Base-by-base conservation (phyloP, 30 jellyfish, hydroid and myxozoan species). In the Pelagia noctiluca region DNA sequence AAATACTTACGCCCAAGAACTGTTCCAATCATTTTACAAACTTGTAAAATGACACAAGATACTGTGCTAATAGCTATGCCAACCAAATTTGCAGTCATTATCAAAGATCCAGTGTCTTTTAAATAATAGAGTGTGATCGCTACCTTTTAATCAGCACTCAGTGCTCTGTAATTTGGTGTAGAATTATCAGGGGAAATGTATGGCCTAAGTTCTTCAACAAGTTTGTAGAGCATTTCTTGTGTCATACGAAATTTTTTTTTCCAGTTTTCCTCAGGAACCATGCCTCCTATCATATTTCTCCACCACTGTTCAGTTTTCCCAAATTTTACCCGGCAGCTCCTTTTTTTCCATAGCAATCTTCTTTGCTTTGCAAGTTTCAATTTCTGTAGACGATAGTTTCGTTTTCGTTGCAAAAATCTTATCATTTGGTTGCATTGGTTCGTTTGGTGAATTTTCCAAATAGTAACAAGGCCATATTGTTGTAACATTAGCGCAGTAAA, bases 61-160 rank as follows among this genome's bases (percentile, higher is more conserved):
- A 86, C 96, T 4, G 92, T 87, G 46, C 71, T 1, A 21, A 31
- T 46, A 1, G 96, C 91, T 7, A 74, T 57, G 21, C 96, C 95
- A 57, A 84, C 73, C 21, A 48, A 47, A 36, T 73, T 74, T 3
- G 90, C 90, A 12, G 90, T 36, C 90, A 73, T 54, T 8, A 7
- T 33, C 29, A 28, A 32, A 21, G 90, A 84, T 23, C 95, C 90
- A 50, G 90, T 71, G 61, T 74, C 90, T 63, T 85, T 85, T 22
- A 85, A 46, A 48, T 85, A 74, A 65, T 73, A 76, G 10, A 85
- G 85, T 52, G 75, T 60, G 63, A 60, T 73, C n/a, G 90, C 63
- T 22, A 60, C 82, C n/a, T 72, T 61, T 32, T 63, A 74, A 35
- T 60, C 90, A 63, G 96, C 85, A 24, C 54, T 29, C 21, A 85